Evolutionary conservation across 2,797 vertebrate species (phyloP).

Genomic region (Dipus sagitta): DNA sequence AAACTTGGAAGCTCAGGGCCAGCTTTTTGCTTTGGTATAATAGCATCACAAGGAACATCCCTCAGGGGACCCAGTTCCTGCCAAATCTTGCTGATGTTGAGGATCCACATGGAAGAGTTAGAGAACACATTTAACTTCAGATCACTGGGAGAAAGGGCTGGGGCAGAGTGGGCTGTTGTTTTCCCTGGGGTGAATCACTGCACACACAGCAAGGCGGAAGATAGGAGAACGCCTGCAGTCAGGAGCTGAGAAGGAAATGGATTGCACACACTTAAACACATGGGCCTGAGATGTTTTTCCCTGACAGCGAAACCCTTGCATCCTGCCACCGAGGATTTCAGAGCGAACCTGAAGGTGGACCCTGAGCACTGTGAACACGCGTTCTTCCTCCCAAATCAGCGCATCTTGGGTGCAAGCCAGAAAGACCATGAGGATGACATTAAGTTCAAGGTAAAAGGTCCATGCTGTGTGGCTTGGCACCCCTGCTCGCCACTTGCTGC

Average conservation of each 20-base stretch:
- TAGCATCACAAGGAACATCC: conserved; percentile 24
- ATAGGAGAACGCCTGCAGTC: conserved; percentile 61
- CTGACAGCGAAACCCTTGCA: conserved; percentile 49
- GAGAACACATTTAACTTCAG: conserved; percentile 68
- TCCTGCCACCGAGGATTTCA: conserved; percentile 54
- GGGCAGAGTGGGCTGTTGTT: conserved; percentile 34
- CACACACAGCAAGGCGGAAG: conserved; percentile 21
- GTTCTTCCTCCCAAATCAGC: conserved; percentile 38
- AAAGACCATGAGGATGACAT: conserved; percentile 7
- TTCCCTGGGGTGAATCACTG: conserved; percentile 53
- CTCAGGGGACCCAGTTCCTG: conserved; percentile 44
- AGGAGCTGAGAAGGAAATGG: conserved; percentile 68
- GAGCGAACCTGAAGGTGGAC: conserved; percentile 51
- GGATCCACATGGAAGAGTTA: conserved; percentile 3
- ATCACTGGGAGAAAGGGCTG: conserved; percentile 46
- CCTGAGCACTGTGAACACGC: conserved; percentile 20
- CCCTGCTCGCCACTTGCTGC: conserved; percentile 10
- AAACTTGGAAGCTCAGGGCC: conserved; percentile 33
- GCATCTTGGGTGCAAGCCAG: conserved; percentile 36
- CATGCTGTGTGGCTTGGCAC: conserved; percentile 50
- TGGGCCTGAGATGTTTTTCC: not conserved
- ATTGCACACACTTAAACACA: conserved; percentile 71
- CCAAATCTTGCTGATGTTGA: conserved; percentile 48
- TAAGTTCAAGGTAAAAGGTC: conserved; percentile 4
- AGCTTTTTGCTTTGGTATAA: conserved; percentile 65